These are phyloP conservation scores for Drosophila sordidula DNA, from an alignment of 2,888 invertebrate species.

Conservation along the genomic window DNA sequence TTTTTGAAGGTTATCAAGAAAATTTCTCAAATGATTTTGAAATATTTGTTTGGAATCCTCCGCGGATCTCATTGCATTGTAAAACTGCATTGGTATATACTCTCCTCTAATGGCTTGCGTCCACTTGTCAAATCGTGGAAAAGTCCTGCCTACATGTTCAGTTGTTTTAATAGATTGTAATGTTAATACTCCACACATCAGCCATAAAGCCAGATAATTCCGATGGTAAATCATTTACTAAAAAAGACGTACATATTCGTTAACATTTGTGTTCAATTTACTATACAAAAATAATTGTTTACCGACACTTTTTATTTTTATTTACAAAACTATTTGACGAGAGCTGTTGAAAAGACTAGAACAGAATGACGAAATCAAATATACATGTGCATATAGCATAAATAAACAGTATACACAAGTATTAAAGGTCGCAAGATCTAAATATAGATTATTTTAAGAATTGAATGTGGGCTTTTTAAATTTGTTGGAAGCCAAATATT, in stretches of 20 bases:
- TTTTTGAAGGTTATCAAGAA: slow-evolving; percentile 72
- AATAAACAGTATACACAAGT: slow-evolving; percentile 5
- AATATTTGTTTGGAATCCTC: slow-evolving; percentile 67
- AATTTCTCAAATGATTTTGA: slow-evolving; percentile 70
- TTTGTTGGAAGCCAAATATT: neutral
- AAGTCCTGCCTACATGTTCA: slow-evolving; percentile 1
- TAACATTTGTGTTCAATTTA: neutral
- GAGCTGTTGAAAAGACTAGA: slow-evolving; percentile 10
- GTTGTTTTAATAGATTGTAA: neutral
- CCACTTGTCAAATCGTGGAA: slow-evolving; percentile 13
- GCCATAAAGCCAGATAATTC: slow-evolving; percentile 13
- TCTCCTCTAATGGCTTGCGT: slow-evolving; percentile 53
- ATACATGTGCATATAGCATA: slow-evolving; percentile 7
- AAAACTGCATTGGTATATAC: slow-evolving; percentile 76
- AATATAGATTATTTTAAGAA: slow-evolving; percentile 23
- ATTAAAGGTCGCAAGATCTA: slow-evolving; percentile 27
- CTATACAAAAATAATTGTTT: neutral
- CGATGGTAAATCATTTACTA: slow-evolving; percentile 31
- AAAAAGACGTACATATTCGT: slow-evolving; percentile 1
- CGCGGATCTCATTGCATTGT: slow-evolving; percentile 56
- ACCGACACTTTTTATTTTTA: slow-evolving; percentile 5
- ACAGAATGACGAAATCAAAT: slow-evolving; percentile 21
- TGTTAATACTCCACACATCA: neutral
- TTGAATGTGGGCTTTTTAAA: neutral
- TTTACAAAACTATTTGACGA: slow-evolving; percentile 2